Evolutionary conservation across 1,140 invertebrate species (phyloP).

Genomic region (Polypedilum pembai): DNA sequence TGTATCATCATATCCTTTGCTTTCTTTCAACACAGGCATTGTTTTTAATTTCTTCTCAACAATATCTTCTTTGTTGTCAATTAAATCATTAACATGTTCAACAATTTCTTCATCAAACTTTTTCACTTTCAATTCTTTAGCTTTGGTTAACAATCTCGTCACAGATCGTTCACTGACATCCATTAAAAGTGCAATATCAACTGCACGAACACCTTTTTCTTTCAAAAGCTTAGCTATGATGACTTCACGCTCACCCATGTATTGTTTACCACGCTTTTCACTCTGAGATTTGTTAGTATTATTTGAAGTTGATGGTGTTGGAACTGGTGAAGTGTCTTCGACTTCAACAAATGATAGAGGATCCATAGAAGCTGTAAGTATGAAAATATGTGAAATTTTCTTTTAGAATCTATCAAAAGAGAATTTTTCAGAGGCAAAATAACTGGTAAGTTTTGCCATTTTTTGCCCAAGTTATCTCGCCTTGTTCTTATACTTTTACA

Average conservation of each 20-base stretch:
- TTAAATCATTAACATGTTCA: conserved; percentile 2
- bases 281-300: background rate
- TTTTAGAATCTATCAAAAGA: background rate
- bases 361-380: background rate
- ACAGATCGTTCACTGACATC: background rate
- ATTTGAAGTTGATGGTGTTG: background rate
- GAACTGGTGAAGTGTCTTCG: background rate
- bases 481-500: background rate
- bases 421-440: background rate
- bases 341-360: background rate
- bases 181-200: background rate
- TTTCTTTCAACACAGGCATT: background rate
- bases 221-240: background rate
- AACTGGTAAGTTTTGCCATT: too few relatives aligned
- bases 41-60: background rate
- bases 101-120: background rate
- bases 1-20: background rate
- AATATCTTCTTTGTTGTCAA: background rate
- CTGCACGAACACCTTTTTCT: background rate
- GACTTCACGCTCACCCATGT: background rate
- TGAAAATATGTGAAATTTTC: background rate
- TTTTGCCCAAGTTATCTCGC: too few relatives aligned
- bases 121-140: background rate
- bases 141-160: background rate
- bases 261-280: background rate